Percentiles rank a stretch among this genome's conserved stretches.
Evolutionary conservation across 1,140 invertebrate genomes (phyloP).

Genomic region (Trichomalopsis sarcophagae): DNA sequence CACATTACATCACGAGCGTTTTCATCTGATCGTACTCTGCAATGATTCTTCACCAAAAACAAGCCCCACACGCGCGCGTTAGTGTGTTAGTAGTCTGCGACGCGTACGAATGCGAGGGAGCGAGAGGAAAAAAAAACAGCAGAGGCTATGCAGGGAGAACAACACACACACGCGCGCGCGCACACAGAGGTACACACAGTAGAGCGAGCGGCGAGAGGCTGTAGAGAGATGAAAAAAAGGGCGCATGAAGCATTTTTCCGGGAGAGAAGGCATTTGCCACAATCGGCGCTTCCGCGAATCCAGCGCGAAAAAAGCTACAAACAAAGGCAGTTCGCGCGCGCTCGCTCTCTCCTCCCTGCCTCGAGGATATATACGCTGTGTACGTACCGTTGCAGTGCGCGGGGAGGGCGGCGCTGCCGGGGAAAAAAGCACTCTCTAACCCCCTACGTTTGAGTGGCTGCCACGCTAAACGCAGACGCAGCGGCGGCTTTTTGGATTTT

Average conservation of each 20-base stretch:
- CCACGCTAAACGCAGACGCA: neutral
- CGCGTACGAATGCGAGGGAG: neutral
- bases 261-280: slow-evolving; percentile 2
- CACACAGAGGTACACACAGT: neutral
- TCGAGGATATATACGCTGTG: neutral
- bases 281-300: slow-evolving; percentile 2
- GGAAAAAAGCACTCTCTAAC: neutral
- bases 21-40: neutral
- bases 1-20: neutral
- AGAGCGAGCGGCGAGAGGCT: neutral
- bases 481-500: neutral
- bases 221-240: neutral
- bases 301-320: neutral
- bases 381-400: no score
- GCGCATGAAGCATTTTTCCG: neutral
- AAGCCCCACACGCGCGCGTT: neutral
- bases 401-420: no score
- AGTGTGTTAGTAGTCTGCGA: neutral
- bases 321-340: neutral
- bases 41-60: neutral
- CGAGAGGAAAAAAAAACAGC: neutral
- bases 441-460: neutral
- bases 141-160: neutral
- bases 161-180: neutral
- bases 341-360: neutral